Base-by-base conservation (phyloP, 2,797 vertebrate genomes). In the Labroides dimidiatus region DNA sequence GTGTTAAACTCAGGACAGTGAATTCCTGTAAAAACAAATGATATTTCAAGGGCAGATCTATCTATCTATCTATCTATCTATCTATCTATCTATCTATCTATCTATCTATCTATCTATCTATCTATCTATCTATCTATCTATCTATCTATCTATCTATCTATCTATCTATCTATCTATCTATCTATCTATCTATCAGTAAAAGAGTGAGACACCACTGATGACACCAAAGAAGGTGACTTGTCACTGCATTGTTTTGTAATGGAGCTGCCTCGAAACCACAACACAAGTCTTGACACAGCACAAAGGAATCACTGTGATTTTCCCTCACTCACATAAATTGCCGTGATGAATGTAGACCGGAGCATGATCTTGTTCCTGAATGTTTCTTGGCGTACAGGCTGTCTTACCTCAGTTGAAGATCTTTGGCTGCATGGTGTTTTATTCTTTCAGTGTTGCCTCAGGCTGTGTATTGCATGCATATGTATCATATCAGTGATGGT, bases 221-320 rank as follows among this genome's bases (percentile, higher is more conserved):
- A 91, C 84, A 86, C 87, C 90, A 92, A 90, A 90, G 84, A 88
- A 59, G 84, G 81, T 23, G 72, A 76, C 27, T 56, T 74, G 41
- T 58, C 49, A 64, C 66, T 62, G 59, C 58, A 64, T 58, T 55
- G 23, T 58, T 78, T 75, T 70, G 41, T 69, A 47, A 56, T 65
- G 56, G 54, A 81, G 57, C 71, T 76, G 73, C 80, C 66, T 80
- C 53, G 65, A 54, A 69, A 66, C 47, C 78, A 72, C 65, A 73
- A 66, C 19, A 51, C 51, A 24, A 64, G 70, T 79, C 90, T 89
- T 89, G 78, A 70, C 36, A 61, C 64, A 78, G 80, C 50, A 64
- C 69, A 72, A 61, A 76, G 58, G 57, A 90, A 68, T 80, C 89
- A 92, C 90, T 93, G 90, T 92, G 92, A 92, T 81, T 69, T 75